phyloP scores from a whole-genome alignment of 2,888 invertebrate species.

The Acronicta aceris region DNA sequence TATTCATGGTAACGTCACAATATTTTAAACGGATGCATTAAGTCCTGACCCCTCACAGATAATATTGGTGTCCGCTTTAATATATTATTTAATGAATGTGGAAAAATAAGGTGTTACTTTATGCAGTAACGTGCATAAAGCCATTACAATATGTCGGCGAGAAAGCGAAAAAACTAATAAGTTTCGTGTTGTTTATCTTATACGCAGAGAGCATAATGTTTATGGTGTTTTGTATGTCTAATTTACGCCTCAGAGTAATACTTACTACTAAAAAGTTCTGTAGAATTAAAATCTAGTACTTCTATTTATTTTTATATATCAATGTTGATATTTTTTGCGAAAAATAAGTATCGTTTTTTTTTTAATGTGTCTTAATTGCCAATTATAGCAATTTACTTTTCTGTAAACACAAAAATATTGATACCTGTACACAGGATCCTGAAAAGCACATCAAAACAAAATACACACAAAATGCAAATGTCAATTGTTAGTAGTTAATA shows the following conservation, averaged over 20 bases:
- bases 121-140: slow-evolving; percentile 51
- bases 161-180: slow-evolving; percentile 58
- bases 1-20: slow-evolving; percentile 81
- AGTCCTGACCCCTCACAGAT: slow-evolving; percentile 76
- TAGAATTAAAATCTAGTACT: slow-evolving; percentile 21
- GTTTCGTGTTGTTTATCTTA: slow-evolving; percentile 55
- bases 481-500: slow-evolving; percentile 73
- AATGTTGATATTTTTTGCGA: not conserved
- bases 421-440: slow-evolving; percentile 83
- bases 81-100: slow-evolving; percentile 77
- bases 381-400: not conserved
- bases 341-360: too few species aligned
- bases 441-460: slow-evolving; percentile 77
- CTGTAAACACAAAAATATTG: slow-evolving; percentile 67
- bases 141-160: slow-evolving; percentile 44
- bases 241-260: slow-evolving; percentile 42
- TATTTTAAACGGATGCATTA: slow-evolving; percentile 83
- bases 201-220: slow-evolving; percentile 41
- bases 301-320: not conserved
- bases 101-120: slow-evolving; percentile 65
- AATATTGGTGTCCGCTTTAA: slow-evolving; percentile 79
- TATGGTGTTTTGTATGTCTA: slow-evolving; percentile 42
- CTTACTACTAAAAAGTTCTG: slow-evolving; percentile 23
- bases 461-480: slow-evolving; percentile 75
- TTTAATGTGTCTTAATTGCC: not conserved